Conservation (phyloP, 2,888 invertebrate genomes). For the Ectemnius cavifrons region DNA sequence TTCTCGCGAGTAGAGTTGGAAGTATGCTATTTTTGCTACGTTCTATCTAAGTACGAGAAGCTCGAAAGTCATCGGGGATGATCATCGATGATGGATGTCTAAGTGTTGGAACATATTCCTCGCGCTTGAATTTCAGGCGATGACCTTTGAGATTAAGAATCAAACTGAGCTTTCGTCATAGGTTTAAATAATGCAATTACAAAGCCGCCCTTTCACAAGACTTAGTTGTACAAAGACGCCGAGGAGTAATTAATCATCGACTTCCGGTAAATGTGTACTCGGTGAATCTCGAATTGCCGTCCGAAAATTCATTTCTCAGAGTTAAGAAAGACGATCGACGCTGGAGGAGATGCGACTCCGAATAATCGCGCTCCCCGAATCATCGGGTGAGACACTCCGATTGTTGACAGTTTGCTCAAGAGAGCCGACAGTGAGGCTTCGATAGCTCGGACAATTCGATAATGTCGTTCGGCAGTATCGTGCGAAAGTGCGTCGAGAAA, state of each 20-base stretch:
- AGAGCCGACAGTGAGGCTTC: neutral
- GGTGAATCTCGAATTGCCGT: slow-evolving; percentile 10
- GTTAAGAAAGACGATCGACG: neutral
- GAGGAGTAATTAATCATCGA: neutral
- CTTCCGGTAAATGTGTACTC: too few relatives aligned
- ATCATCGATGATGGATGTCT: too few relatives aligned
- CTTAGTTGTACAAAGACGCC: neutral
- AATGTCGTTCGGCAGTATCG: slow-evolving; percentile 68
- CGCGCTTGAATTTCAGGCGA: too few relatives aligned
- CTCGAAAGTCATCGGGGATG: too few relatives aligned
- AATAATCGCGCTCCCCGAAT: slow-evolving; percentile 10
- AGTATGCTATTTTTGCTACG: slow-evolving; percentile 68
- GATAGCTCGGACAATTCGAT: too few relatives aligned
- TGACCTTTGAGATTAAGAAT: too few relatives aligned
- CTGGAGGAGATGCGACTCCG: neutral
- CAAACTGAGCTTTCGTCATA: too few relatives aligned
- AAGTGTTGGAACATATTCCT: too few relatives aligned
- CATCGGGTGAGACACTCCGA: neutral
- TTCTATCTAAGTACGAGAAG: slow-evolving; percentile 32
- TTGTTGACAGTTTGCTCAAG: slow-evolving; percentile 23
- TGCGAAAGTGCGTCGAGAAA: slow-evolving; percentile 68
- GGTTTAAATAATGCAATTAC: neutral
- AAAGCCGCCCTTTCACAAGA: neutral
- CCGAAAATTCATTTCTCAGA: slow-evolving; percentile 21
- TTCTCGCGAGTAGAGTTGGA: neutral